Conservation (phyloP, 2,888 invertebrate species). For the Hirtodrosophila histrioides region DNA sequence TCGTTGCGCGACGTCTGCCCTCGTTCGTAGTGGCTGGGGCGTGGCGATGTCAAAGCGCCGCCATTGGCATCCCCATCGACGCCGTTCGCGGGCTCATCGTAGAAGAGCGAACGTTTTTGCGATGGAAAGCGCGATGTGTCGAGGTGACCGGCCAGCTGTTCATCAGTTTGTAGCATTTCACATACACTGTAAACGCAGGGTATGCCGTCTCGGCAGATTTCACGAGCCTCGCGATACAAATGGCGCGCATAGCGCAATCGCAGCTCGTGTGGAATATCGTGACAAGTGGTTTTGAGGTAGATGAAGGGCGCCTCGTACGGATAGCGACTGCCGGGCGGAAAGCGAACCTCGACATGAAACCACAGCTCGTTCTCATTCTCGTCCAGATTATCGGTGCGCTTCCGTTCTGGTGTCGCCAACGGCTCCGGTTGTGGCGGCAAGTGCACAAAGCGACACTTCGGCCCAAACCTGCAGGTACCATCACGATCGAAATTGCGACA, state of each 20-base stretch:
- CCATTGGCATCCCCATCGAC: slow-evolving; percentile 52
- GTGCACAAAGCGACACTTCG: slow-evolving; percentile 91
- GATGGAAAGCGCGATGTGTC: slow-evolving; percentile 86
- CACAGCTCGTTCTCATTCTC: slow-evolving; percentile 84
- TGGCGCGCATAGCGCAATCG: slow-evolving; percentile 88
- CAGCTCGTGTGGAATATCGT: slow-evolving; percentile 87
- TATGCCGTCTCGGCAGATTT: slow-evolving; percentile 88
- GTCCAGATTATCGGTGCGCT: slow-evolving; percentile 52
- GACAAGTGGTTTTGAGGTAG: slow-evolving; percentile 88
- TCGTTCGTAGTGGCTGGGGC: slow-evolving; percentile 88
- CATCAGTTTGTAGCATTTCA: slow-evolving; percentile 89
- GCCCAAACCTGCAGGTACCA: slow-evolving; percentile 90
- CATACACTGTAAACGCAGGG: slow-evolving; percentile 90
- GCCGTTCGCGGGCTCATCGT: slow-evolving; percentile 85
- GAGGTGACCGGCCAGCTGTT: slow-evolving; percentile 87
- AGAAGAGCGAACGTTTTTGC: slow-evolving; percentile 86
- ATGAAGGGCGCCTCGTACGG: slow-evolving; percentile 90
- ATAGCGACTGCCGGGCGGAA: slow-evolving; percentile 89
- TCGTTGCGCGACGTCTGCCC: slow-evolving; percentile 86
- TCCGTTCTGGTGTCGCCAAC: slow-evolving; percentile 44
- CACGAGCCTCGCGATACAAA: slow-evolving; percentile 88
- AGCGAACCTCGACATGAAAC: slow-evolving; percentile 90
- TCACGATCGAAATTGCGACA: slow-evolving; percentile 86
- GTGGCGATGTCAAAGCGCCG: slow-evolving; percentile 56
- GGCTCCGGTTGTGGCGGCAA: slow-evolving; percentile 81